Conservation (phyloP, 2,113 vertebrate species). For the Phrynosoma platyrhinos region DNA sequence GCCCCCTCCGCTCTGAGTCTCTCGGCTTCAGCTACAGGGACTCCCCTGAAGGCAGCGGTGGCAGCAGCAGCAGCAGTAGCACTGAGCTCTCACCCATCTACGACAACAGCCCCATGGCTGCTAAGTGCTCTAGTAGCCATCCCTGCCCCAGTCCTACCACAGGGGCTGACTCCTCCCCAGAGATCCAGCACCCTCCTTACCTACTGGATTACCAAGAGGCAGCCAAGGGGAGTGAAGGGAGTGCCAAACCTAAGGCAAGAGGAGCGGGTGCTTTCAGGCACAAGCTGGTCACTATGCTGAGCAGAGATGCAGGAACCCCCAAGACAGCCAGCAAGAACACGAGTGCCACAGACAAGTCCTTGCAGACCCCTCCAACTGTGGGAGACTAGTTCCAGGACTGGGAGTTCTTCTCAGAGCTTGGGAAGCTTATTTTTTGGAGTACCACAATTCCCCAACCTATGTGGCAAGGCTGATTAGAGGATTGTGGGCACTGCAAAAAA, state of each 20-base stretch:
- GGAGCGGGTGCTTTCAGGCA: slow-evolving; percentile 68
- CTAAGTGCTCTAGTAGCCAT: slow-evolving; percentile 35
- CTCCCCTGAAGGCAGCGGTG: slow-evolving; percentile 31
- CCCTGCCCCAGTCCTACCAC: not conserved
- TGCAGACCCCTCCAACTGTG: not conserved
- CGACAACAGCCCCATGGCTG: slow-evolving; percentile 47
- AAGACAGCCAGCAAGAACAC: slow-evolving; percentile 23
- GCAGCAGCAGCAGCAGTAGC: slow-evolving; percentile 33
- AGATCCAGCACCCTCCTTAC: slow-evolving; percentile 57
- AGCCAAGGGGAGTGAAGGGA: not conserved
- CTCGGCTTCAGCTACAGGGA: slow-evolving; percentile 44
- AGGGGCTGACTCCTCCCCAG: slow-evolving; percentile 47
- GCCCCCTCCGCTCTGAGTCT: not conserved
- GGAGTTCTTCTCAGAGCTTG: not conserved
- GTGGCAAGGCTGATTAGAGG: too few species aligned
- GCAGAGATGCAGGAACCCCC: slow-evolving; percentile 63
- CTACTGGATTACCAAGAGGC: slow-evolving; percentile 38
- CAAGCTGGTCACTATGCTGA: slow-evolving; percentile 76
- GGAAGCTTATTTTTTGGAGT: not conserved
- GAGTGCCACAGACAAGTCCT: not conserved
- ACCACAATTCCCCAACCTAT: not conserved
- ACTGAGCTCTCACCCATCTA: slow-evolving; percentile 52
- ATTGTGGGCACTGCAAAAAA: too few species aligned
- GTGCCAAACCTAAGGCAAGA: not conserved
- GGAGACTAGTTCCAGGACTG: not conserved